These are phyloP conservation scores for Norana najaformis DNA, from an alignment of 2,888 invertebrate genomes.

Conservation along the genomic window DNA sequence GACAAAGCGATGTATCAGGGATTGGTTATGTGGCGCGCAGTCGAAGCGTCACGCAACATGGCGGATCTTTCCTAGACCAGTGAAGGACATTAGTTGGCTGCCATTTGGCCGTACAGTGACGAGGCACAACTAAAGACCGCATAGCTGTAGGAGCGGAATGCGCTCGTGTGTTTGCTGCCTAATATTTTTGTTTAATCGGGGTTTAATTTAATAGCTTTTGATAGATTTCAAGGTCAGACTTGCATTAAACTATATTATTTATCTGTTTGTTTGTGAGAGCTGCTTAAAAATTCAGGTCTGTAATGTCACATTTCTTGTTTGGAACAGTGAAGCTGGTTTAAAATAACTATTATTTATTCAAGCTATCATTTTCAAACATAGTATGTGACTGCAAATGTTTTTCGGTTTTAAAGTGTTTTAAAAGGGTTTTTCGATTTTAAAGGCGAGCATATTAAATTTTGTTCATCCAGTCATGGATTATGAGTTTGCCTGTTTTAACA, in stretches of 20 bases:
- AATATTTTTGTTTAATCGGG: background rate
- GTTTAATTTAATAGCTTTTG: background rate
- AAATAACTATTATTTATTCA: background rate
- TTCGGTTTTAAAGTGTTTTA: too few relatives aligned
- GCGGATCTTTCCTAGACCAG: background rate
- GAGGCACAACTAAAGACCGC: background rate
- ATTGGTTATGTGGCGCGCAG: slow-evolving; percentile 13
- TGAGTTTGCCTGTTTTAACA: background rate
- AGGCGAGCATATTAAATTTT: background rate
- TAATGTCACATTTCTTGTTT: background rate
- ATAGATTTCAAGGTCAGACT: background rate
- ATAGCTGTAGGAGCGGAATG: background rate
- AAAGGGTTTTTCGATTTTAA: background rate
- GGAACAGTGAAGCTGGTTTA: background rate
- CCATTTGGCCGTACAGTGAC: slow-evolving; percentile 13
- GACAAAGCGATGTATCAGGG: slow-evolving; percentile 6
- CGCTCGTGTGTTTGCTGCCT: background rate
- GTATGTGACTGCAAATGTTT: background rate
- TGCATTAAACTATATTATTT: background rate
- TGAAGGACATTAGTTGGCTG: slow-evolving; percentile 3
- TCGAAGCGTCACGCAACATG: slow-evolving; percentile 1
- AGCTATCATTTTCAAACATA: background rate
- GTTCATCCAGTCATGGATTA: background rate
- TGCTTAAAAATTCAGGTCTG: background rate
- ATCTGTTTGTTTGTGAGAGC: background rate